phyloP scores from a whole-genome alignment of 2,797 vertebrate genomes.

The Stomatorhinus walkeri region DNA sequence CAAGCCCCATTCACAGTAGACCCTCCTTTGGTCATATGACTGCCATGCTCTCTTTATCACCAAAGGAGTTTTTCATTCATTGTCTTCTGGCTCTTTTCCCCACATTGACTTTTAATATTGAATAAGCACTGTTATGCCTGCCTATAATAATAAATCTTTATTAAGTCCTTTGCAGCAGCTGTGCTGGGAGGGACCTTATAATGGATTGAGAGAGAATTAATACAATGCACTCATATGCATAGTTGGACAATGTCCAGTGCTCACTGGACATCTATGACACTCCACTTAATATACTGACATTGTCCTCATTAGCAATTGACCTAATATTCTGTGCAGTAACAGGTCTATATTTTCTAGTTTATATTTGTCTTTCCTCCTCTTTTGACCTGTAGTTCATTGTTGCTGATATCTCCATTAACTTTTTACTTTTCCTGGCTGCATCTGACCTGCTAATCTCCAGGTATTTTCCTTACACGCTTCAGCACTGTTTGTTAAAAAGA shows the following conservation, averaged over 20 bases:
- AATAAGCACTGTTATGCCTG: neutral
- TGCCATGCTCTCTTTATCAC: neutral
- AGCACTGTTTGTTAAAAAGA: constrained; percentile 47
- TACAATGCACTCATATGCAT: neutral
- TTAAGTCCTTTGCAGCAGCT: neutral
- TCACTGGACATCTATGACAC: neutral
- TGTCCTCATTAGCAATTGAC: neutral
- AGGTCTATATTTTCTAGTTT: neutral
- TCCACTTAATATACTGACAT: neutral
- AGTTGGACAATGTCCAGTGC: neutral
- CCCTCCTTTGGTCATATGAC: neutral
- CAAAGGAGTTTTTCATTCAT: neutral
- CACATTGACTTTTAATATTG: constrained; percentile 10
- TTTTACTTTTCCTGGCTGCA: neutral
- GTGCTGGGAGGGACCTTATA: neutral
- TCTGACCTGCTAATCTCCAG: constrained; percentile 26
- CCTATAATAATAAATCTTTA: neutral
- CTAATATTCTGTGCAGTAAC: neutral
- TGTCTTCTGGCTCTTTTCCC: constrained; percentile 1
- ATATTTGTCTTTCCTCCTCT: neutral
- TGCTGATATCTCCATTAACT: neutral
- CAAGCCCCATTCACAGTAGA: neutral
- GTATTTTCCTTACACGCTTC: constrained; percentile 30
- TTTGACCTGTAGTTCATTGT: neutral
- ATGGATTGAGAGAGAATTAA: constrained; percentile 1